Evolutionary conservation across 2,113 vertebrate species (phyloP).

Genomic region (Stegostoma tigrinum): DNA sequence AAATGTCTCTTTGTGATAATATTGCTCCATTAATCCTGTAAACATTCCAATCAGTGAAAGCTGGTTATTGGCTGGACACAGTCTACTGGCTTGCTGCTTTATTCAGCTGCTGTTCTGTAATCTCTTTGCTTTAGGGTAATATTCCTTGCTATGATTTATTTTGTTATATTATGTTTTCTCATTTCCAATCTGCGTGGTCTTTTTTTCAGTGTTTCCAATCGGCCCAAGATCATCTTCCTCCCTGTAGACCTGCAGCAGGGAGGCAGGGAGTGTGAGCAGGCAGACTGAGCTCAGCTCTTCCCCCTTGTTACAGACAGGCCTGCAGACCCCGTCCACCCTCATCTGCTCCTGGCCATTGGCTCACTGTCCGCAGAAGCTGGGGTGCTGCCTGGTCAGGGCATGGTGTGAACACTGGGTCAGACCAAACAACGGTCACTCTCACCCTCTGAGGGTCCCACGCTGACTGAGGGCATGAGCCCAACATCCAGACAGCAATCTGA

Average conservation of each 20-base stretch:
- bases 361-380: no score
- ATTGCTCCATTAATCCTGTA: conserved; percentile 17
- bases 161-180: not conserved
- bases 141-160: not conserved
- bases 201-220: not conserved
- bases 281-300: not conserved
- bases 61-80: not conserved
- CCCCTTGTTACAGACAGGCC: not conserved
- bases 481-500: not conserved
- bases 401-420: not conserved
- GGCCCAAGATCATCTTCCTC: not conserved
- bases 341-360: not conserved
- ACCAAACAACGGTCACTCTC: no score
- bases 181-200: not conserved
- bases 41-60: not conserved
- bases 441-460: no score
- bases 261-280: not conserved
- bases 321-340: not conserved
- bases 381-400: not conserved
- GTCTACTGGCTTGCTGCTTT: not conserved
- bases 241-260: not conserved
- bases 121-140: not conserved
- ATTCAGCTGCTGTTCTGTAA: not conserved
- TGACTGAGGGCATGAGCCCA: not conserved
- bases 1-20: not conserved